Percentiles rank a stretch among this genome's conserved stretches.
These are phyloP conservation scores for Mya arenaria DNA, from an alignment of 1,140 invertebrate species.

Conservation along the genomic window DNA sequence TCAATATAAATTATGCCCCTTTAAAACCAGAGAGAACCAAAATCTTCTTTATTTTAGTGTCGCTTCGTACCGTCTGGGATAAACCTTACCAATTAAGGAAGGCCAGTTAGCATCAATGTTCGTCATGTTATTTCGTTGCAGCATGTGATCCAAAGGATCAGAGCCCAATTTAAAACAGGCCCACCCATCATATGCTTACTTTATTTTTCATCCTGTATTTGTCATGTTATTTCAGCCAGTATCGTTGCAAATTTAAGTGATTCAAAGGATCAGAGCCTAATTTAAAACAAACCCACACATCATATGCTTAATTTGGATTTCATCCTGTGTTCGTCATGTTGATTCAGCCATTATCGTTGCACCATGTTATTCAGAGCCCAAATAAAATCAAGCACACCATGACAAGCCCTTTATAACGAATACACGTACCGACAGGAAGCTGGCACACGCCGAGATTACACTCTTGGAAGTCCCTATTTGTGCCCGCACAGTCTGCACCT, in stretches of 20 bases:
- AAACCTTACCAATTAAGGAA: too few species aligned
- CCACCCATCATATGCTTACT: not conserved
- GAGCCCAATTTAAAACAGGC: not conserved
- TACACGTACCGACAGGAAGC: not conserved
- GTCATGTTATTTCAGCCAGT: too few species aligned
- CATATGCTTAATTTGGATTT: not conserved
- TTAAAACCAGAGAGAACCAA: too few species aligned
- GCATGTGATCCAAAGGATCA: not conserved
- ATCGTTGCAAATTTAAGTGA: not conserved
- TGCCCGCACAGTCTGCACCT: constrained; percentile 83
- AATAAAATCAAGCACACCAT: not conserved
- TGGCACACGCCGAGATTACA: constrained; percentile 10
- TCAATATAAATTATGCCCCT: too few species aligned
- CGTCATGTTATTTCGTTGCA: too few species aligned
- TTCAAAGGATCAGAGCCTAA: not conserved
- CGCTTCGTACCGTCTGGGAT: too few species aligned
- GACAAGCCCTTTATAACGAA: not conserved
- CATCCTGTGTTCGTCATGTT: too few species aligned
- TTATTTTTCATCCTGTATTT: too few species aligned
- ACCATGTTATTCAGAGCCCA: not conserved
- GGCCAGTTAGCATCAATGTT: too few species aligned
- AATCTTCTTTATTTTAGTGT: too few species aligned
- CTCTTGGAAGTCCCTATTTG: not conserved
- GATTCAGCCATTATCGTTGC: not conserved
- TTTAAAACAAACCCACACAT: not conserved